Evolutionary conservation across 2,113 vertebrate species (phyloP), one percentile per base, ranked within the genome.

Genomic region (Pelvicachromis taeniatus): DNA sequence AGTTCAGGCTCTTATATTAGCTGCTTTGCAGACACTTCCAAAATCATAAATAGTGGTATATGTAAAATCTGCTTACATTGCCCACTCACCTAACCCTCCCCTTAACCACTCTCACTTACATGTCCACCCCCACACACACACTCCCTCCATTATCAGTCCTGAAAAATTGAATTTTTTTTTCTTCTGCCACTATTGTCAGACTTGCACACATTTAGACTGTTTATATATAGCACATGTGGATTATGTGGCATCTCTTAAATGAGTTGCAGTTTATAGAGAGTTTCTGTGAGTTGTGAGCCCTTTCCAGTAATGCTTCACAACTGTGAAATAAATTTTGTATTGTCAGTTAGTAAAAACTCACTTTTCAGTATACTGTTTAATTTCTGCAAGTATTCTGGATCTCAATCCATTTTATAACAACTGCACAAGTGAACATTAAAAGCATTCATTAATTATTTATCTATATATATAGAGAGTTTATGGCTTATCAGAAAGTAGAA

Each of bases 51-150:
- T 78, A 85, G 83, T 58, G 40, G 56, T 80, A 26, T 9, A 80
- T 58, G 29, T 77, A 75, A 80, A 93, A 88, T 70, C 85, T 88
- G 87, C 85, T 88, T 80, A 81, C 68, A 86, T 81, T 81, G 45
- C 81, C 81, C 65, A 87, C 87, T 87, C 85, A 80, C 17, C 75
- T 84, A 85, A 88, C 78, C 80, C 59, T 85, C 50, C 9, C 81
- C 83, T 89, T 65, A 87, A 87, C 56, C 65, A 84, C 79, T 90
- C 78, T 55, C 80, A 75, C 61, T 83, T 55, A 80, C 80, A 45
- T 40, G 70, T 45, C 77, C 82, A 65, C 86, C 48, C 77, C 78
- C 88, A 73, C 85, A 82, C 59, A 80, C 55, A 82, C 48, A 14
- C 81, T 31, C n/a, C 59, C 77, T 82, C 45, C 17, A 54, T 77